Evolutionary conservation across 1,140 invertebrate species (phyloP), one percentile per base, ranked within the genome.

Genomic region (Bacillus rossius): DNA sequence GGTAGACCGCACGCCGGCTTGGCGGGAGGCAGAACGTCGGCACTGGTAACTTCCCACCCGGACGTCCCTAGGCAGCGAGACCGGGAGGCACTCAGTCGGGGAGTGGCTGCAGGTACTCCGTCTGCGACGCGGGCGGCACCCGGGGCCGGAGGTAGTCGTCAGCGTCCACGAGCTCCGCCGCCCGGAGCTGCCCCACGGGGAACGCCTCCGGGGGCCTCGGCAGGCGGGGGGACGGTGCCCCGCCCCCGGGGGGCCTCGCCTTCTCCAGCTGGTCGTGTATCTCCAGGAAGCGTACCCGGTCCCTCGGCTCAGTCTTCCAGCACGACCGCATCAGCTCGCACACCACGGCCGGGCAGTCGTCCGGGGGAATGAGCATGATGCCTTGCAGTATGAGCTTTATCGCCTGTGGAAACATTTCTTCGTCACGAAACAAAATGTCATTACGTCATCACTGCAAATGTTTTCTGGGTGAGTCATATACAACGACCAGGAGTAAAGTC

Each of bases 331-430:
- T 95, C 59, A 95, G 71, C 62, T 91, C 83, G 59, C 84, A 86
- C 2, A 94, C 83, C 20, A 85, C 79, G 0, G 82, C 74, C 0
- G 92, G 91, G 68, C 89, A 92, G 60, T 89, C 85, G 57, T 89
- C 85, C 0, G 91, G 90, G 8, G 89, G 84, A 14, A 87, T 86
- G n/a, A 96, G 74, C 64, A 91, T 82, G 55, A 91, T 90, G 0
- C 90, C 89, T 65, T 92, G 85, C 8, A 91, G 76, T 62, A 96
- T 90, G 29, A 94, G 73, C 64, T 89, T 89, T 2, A 94, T 83
- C 0, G 90, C 91, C 85, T 87, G 64, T 61, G 51, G 52, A 57
- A 55, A 50, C 17, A 48, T 17, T 10, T 17, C 8, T 48, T 48
- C 8, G 16, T 16, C 8, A 48, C 22, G 8, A 23, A 50, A 5